Evolutionary conservation across 2,888 invertebrate genomes (phyloP), one percentile per base, ranked within the genome.

Genomic region (Chorisops tibialis): DNA sequence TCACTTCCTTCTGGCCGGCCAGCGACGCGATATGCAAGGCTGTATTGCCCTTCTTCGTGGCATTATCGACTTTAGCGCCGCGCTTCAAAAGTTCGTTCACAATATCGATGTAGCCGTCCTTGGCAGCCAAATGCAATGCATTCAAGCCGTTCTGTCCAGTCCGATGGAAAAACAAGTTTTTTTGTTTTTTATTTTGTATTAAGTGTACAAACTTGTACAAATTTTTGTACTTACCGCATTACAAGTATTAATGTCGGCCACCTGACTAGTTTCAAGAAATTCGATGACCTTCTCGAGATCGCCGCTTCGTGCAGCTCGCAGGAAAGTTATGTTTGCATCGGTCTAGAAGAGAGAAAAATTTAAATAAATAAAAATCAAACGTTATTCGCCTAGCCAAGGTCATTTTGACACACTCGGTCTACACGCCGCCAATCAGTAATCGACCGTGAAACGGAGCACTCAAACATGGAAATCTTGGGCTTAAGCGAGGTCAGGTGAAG

Each of bases 1-100:
- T 96, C 63, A 98, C 93, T 69, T 93, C 89, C 74, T 91, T 89
- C 79, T 98, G 97, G 0, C 98, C 98, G 63, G 98, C 98, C 79
- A 99, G 83, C 59, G 96, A 96, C 74, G 97, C 96, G 80, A 98
- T 97, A 79, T 99, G 98, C 67, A 99, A 83, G 5, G 97, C 94
- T 69, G 98, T 97, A 75, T 87, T 87, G 75, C 98, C 98, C 82
- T 98, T 98, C 82, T 95, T 96, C 48, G 98, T 98, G 48, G 96
- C 93, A 62, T 96, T 91, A 78, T 98, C 96, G 39, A 98, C 96
- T 67, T 87, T 85, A 59, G 96, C 96, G 67, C 93, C 93, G 67
- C 96, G 84, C 73, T 88, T 89, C 65, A 99, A 81, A 63, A 98
- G 82, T 77, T 96, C 96, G 68, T 87, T 86, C 43, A 96, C 97